A percentile compares a stretch with the other conserved stretches of the same genome.
phyloP scores from a whole-genome alignment of 2,797 vertebrate species.

The Helostoma temminkii region DNA sequence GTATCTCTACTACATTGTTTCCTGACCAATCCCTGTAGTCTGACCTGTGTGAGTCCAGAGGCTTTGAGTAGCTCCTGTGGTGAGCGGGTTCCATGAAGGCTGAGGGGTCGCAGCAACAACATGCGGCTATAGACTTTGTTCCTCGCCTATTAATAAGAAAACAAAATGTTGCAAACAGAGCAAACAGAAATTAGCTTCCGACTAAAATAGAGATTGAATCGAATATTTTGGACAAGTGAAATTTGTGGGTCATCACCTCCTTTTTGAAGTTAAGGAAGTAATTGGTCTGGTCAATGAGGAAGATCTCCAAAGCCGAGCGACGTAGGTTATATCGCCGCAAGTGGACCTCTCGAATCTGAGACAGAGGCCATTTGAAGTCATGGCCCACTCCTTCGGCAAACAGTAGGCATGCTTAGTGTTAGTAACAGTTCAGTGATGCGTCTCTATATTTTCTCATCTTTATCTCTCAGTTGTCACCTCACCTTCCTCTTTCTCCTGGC shows the following conservation, averaged over 20 bases:
- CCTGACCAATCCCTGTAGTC: not conserved
- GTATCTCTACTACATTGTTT: not conserved
- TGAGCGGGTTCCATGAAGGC: conserved; percentile 91
- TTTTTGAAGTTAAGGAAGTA: conserved; percentile 99
- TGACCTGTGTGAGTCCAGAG: conserved; percentile 95
- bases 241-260: conserved; percentile 83
- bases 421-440: not conserved
- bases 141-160: conserved; percentile 84
- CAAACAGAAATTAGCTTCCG: not conserved
- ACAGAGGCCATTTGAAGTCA: conserved; percentile 97
- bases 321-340: conserved; percentile 94
- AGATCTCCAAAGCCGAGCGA: conserved; percentile 96
- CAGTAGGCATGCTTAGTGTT: not conserved
- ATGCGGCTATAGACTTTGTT: conserved; percentile 96
- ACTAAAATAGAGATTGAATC: not conserved
- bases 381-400: conserved; percentile 88
- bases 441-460: not conserved
- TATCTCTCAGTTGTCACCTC: conserved; percentile 21
- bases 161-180: not conserved
- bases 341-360: conserved; percentile 95
- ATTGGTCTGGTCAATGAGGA: conserved; percentile 97
- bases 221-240: not conserved
- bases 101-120: conserved; percentile 90
- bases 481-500: conserved; percentile 97
- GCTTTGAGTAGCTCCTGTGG: conserved; percentile 96